These are phyloP conservation scores for Tolmerus cingulatus DNA, from an alignment of 2,888 invertebrate species.

Conservation along the genomic window DNA sequence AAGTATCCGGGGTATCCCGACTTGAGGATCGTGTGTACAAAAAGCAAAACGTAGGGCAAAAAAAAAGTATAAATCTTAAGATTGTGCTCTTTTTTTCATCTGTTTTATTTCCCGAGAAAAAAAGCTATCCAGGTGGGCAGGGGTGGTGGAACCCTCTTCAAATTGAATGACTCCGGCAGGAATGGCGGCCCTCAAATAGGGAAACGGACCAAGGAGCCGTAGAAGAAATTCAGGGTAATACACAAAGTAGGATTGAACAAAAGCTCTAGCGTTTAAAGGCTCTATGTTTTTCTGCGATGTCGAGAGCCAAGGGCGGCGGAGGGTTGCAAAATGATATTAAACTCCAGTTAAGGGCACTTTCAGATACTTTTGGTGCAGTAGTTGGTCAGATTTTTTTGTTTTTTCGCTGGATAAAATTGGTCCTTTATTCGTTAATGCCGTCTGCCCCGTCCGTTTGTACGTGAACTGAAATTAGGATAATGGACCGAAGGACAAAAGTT, in stretches of 20 bases:
- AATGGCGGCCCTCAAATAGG: neutral
- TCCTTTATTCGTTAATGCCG: neutral
- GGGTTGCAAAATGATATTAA: slow-evolving; percentile 3
- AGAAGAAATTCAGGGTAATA: slow-evolving; percentile 1
- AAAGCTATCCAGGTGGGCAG: slow-evolving; percentile 17
- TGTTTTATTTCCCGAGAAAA: slow-evolving; percentile 11
- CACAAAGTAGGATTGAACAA: slow-evolving; percentile 21
- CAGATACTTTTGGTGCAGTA: slow-evolving; percentile 3
- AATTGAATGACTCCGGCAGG: slow-evolving; percentile 23
- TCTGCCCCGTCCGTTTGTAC: neutral
- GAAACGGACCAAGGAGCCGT: neutral
- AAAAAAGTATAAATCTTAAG: neutral
- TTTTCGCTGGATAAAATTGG: neutral
- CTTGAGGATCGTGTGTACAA: neutral
- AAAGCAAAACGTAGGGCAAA: neutral
- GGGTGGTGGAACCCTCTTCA: neutral
- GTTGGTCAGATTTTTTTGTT: slow-evolving; percentile 19
- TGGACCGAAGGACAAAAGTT: neutral
- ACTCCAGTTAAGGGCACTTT: slow-evolving; percentile 11
- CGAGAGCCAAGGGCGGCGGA: neutral
- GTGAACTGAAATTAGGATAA: neutral
- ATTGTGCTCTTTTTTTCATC: neutral
- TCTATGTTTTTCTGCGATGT: neutral
- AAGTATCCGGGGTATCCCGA: neutral
- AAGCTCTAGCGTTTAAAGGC: slow-evolving; percentile 12